Percentiles rank a stretch among this genome's conserved stretches.
Evolutionary conservation across 2,113 vertebrate genomes (phyloP).

Genomic region (rabbit (Oryctolagus cuniculus)): DNA sequence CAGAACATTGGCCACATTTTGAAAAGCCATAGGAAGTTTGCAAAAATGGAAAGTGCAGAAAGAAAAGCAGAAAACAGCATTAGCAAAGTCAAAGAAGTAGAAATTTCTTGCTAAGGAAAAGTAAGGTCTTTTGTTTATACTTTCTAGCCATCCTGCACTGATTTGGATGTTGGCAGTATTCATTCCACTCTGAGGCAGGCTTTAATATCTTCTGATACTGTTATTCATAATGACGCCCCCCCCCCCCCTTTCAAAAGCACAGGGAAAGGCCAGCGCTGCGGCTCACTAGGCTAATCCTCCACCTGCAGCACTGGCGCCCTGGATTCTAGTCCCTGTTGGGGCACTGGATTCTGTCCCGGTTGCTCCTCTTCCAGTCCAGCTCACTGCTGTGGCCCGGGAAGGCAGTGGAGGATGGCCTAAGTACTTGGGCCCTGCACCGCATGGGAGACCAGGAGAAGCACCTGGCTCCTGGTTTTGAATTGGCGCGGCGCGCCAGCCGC

Average conservation of each 20-base stretch:
- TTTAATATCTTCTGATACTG: background rate
- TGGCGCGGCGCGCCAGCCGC: too few species aligned
- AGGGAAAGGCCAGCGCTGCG: background rate
- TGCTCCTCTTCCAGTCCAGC: too few species aligned
- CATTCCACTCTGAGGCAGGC: background rate
- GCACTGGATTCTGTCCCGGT: too few species aligned
- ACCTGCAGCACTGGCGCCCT: too few species aligned
- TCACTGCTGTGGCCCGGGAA: too few species aligned
- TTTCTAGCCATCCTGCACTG: background rate
- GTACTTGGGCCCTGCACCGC: too few species aligned
- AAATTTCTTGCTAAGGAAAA: background rate
- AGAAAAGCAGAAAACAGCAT: background rate
- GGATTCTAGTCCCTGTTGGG: too few species aligned
- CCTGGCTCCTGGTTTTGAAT: too few species aligned
- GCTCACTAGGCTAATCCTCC: background rate
- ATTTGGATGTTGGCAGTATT: background rate
- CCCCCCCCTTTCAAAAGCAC: background rate
- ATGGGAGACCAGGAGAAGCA: too few species aligned
- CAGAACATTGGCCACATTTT: background rate
- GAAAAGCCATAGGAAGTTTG: background rate
- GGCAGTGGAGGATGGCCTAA: too few species aligned
- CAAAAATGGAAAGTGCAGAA: background rate
- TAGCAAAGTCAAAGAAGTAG: background rate
- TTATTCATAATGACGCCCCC: background rate
- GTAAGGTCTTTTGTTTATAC: background rate